These are phyloP conservation scores for Saimiri boliviensis DNA, from an alignment of 2,113 vertebrate genomes.

Conservation along the genomic window DNA sequence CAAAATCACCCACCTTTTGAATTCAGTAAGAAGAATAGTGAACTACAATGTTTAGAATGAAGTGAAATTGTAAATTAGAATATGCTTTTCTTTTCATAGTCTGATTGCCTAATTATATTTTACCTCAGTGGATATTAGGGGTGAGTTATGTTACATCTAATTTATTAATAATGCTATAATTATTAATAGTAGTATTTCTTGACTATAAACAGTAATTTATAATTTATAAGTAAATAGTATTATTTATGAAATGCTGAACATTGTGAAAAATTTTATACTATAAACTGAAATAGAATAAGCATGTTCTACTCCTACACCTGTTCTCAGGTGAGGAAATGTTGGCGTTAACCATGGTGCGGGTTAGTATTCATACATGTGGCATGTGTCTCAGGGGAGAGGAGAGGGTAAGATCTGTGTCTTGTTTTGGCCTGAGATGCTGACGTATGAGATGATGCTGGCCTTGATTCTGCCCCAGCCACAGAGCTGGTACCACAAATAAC, in stretches of 20 bases:
- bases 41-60: neutral
- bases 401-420: neutral
- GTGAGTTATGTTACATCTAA: neutral
- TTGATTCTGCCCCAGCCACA: neutral
- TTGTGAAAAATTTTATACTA: neutral
- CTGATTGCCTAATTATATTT: slow-evolving; percentile 28
- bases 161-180: neutral
- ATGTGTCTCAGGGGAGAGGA: neutral
- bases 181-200: neutral
- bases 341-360: neutral
- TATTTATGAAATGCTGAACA: slow-evolving; percentile 23
- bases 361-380: neutral
- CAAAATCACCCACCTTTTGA: neutral
- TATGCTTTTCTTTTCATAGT: slow-evolving; percentile 17
- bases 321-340: neutral
- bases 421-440: neutral
- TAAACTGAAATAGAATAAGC: neutral
- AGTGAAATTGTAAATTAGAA: slow-evolving; percentile 20
- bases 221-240: neutral
- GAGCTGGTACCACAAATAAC: neutral
- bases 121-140: neutral
- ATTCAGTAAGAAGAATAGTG: neutral
- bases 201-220: neutral
- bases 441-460: neutral
- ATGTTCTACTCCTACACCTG: neutral